Evolutionary conservation across 2,113 vertebrate species (phyloP).

Genomic region (Gyps fulvus): DNA sequence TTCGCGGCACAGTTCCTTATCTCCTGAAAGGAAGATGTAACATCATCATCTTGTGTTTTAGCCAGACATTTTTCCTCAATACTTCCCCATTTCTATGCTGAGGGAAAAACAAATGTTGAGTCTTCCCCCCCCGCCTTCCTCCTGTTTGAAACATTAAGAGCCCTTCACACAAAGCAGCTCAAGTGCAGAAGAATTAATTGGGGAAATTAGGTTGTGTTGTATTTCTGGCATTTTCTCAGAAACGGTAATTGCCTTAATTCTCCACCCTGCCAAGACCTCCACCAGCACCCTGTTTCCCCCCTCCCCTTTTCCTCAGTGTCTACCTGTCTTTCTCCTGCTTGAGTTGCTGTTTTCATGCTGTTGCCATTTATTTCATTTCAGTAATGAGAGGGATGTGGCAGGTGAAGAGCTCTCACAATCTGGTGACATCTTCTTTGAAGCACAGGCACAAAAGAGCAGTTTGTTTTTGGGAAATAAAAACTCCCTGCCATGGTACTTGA

Average conservation of each 20-base stretch:
- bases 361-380: conserved; percentile 46
- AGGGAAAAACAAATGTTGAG: background rate
- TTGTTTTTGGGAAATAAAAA: conserved; percentile 24
- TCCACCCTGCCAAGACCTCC: conserved; percentile 51
- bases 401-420: conserved; percentile 53
- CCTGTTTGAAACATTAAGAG: conserved; percentile 24
- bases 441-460: background rate
- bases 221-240: conserved; percentile 67
- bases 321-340: conserved; percentile 44
- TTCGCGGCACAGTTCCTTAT: background rate
- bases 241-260: conserved; percentile 74
- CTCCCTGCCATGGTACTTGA: conserved; percentile 11
- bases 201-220: conserved; percentile 77
- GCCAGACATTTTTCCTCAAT: background rate
- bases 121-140: background rate
- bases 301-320: background rate
- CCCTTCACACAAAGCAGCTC: conserved; percentile 31
- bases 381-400: conserved; percentile 55
- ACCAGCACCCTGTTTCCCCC: background rate
- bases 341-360: conserved; percentile 46
- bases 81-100: background rate
- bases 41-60: conserved; percentile 12
- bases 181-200: conserved; percentile 68
- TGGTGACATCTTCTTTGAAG: conserved; percentile 40
- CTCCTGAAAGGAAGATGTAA: conserved; percentile 12